A percentile compares a stretch with the other conserved stretches of the same genome.
These are phyloP conservation scores for Salticus scenicus DNA, from an alignment of 2,888 invertebrate species.

Conservation along the genomic window DNA sequence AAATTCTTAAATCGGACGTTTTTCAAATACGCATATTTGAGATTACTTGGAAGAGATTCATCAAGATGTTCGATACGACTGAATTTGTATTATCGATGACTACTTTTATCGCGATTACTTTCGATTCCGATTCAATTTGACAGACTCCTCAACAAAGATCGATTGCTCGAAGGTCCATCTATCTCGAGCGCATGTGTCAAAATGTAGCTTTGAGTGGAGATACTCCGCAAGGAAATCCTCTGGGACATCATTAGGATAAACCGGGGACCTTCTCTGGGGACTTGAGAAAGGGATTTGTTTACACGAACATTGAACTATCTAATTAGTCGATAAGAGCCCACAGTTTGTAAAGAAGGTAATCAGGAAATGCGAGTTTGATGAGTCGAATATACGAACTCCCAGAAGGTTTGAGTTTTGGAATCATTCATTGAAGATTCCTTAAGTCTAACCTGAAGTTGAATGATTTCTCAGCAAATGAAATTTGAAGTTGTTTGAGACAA, in stretches of 20 bases:
- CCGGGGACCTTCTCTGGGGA: background rate
- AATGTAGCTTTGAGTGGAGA: background rate
- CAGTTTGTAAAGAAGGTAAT: background rate
- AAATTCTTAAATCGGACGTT: no score
- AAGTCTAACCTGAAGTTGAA: background rate
- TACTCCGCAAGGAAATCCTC: background rate
- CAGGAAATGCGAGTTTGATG: slow-evolving; percentile 9
- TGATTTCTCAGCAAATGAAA: background rate
- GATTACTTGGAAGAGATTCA: no score
- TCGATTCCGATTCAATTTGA: background rate
- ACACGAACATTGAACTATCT: slow-evolving; percentile 35
- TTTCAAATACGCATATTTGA: no score
- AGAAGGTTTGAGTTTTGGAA: background rate
- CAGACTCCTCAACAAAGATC: background rate
- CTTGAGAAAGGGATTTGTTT: slow-evolving; percentile 37
- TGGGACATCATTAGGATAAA: slow-evolving; percentile 2
- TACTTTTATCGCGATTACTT: slow-evolving; percentile 3
- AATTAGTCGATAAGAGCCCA: slow-evolving; percentile 53
- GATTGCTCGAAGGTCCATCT: background rate
- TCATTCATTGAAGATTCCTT: background rate
- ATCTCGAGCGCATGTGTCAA: background rate
- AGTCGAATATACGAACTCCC: background rate
- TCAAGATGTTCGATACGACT: no score
- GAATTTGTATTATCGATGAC: background rate
- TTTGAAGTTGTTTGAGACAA: background rate